Evolutionary conservation across 2,113 vertebrate genomes (phyloP).

Genomic region (Malurus melanocephalus): DNA sequence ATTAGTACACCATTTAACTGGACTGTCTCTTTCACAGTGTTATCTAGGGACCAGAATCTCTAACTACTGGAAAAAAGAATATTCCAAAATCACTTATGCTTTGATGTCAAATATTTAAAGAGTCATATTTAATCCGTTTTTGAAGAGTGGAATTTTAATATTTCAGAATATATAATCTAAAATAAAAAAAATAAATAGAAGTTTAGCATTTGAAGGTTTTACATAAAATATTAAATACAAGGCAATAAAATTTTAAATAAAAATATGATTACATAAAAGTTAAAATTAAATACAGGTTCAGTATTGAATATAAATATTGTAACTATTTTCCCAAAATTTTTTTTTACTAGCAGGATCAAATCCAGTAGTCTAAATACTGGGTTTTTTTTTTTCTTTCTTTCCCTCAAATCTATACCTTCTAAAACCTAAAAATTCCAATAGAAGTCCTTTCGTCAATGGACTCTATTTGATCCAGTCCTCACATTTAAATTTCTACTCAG

Average conservation of each 20-base stretch:
- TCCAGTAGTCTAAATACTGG: neutral
- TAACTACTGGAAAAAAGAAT: neutral
- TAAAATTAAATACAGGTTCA: neutral
- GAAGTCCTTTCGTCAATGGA: neutral
- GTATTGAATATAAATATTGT: neutral
- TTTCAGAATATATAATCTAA: neutral
- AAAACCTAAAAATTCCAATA: neutral
- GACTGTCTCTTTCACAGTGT: neutral
- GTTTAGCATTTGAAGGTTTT: neutral
- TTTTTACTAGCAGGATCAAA: neutral
- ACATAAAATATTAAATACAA: neutral
- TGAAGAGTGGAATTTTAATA: neutral
- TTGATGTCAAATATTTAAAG: neutral
- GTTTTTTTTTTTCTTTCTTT: neutral
- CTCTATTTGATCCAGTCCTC: neutral
- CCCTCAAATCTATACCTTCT: neutral
- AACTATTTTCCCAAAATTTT: neutral
- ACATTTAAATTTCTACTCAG: neutral
- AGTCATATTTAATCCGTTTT: neutral
- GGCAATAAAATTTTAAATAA: neutral
- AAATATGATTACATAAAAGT: neutral
- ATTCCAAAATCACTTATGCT: neutral
- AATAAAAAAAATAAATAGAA: neutral
- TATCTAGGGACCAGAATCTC: neutral
- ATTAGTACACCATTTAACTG: neutral